phyloP scores from a whole-genome alignment of 2,797 vertebrate genomes.

The Intellagama lesueurii region DNA sequence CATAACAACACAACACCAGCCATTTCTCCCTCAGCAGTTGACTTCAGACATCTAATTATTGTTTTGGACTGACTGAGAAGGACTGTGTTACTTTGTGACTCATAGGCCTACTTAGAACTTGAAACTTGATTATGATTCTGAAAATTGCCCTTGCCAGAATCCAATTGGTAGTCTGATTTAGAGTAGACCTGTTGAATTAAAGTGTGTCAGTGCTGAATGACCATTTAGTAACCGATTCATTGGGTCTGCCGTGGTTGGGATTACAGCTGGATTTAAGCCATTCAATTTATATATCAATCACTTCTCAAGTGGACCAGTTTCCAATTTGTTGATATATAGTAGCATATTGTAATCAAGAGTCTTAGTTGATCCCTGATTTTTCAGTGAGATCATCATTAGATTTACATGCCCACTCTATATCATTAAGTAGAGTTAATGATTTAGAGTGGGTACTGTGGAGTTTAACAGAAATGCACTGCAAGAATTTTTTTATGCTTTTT shows the following conservation, averaged over 20 bases:
- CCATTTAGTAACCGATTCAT: too few species aligned
- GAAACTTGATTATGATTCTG: background rate
- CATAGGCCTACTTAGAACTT: background rate
- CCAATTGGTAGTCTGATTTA: too few species aligned
- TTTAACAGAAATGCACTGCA: background rate
- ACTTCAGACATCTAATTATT: conserved; percentile 1
- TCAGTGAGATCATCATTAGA: background rate
- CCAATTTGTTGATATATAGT: background rate
- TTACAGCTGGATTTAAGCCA: too few species aligned
- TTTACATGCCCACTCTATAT: too few species aligned
- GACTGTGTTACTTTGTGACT: background rate
- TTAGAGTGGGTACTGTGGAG: too few species aligned
- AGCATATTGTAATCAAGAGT: background rate
- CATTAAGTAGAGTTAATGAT: too few species aligned
- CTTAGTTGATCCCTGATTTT: conserved; percentile 17
- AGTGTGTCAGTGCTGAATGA: too few species aligned
- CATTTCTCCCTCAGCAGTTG: background rate
- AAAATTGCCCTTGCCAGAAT: background rate
- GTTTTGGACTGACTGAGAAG: background rate
- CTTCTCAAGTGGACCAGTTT: background rate
- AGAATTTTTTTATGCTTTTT: conserved; percentile 8
- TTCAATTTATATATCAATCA: background rate
- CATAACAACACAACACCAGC: background rate
- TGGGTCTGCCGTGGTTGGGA: too few species aligned
- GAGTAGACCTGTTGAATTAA: too few species aligned